phyloP scores from a whole-genome alignment of 2,888 invertebrate genomes.

The Odontomyia ornata region DNA sequence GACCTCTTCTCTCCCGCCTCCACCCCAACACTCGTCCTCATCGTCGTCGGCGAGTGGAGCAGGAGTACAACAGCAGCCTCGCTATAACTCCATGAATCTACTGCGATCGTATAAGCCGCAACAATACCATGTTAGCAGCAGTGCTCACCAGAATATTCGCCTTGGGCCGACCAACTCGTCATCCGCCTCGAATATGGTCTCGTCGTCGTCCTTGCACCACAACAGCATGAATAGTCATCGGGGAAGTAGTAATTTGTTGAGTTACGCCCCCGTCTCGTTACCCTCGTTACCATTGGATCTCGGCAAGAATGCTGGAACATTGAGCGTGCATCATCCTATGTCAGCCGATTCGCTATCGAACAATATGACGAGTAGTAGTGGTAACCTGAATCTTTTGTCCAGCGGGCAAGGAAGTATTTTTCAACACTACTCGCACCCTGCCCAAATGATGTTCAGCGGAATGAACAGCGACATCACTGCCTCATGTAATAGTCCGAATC shows the following conservation, averaged over 20 bases:
- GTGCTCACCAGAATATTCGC: slow-evolving; percentile 34
- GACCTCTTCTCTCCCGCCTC: slow-evolving; percentile 52
- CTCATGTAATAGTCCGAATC: slow-evolving; percentile 48
- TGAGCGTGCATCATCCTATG: background rate
- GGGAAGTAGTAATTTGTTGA: slow-evolving; percentile 54
- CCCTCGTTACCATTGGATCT: slow-evolving; percentile 62
- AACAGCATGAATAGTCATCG: slow-evolving; percentile 46
- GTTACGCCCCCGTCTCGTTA: slow-evolving; percentile 62
- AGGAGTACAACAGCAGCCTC: slow-evolving; percentile 56
- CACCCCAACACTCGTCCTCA: slow-evolving; percentile 52
- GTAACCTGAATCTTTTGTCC: slow-evolving; percentile 49
- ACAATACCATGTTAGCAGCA: background rate
- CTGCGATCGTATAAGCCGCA: slow-evolving; percentile 27
- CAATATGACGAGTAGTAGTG: slow-evolving; percentile 30
- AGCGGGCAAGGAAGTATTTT: slow-evolving; percentile 51
- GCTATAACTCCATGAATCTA: slow-evolving; percentile 59
- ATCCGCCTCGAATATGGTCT: slow-evolving; percentile 50
- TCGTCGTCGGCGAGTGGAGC: slow-evolving; percentile 50
- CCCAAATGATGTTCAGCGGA: slow-evolving; percentile 39
- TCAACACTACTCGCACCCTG: slow-evolving; percentile 49
- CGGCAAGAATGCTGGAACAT: slow-evolving; percentile 46
- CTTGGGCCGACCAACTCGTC: slow-evolving; percentile 17
- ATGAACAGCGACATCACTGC: background rate
- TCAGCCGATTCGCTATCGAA: background rate
- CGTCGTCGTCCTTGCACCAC: slow-evolving; percentile 50